Percentiles rank a stretch among this genome's conserved stretches.
phyloP scores from a whole-genome alignment of 1,140 invertebrate genomes.

The Drosophila watanabei region DNA sequence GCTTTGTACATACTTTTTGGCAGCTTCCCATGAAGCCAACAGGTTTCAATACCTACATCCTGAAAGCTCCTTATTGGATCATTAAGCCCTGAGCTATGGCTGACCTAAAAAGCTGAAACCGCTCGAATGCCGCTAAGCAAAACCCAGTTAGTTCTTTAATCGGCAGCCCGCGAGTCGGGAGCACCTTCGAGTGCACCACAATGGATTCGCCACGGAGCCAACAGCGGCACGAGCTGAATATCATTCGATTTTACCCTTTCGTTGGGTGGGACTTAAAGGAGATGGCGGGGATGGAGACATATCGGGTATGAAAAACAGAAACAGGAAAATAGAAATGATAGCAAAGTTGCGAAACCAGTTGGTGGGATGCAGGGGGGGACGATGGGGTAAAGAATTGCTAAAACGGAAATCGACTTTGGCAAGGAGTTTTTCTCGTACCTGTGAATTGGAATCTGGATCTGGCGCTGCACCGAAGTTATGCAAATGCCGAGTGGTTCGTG shows the following conservation, averaged over 20 bases:
- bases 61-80: conserved; percentile 26
- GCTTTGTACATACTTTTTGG: background rate
- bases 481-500: conserved; percentile 64
- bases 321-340: conserved; percentile 81
- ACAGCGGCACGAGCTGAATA: conserved; percentile 42
- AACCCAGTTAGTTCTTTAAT: conserved; percentile 30
- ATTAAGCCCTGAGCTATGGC: conserved; percentile 24
- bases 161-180: conserved; percentile 24
- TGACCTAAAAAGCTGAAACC: conserved; percentile 30
- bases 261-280: background rate
- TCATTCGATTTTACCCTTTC: conserved; percentile 44
- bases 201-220: conserved; percentile 41
- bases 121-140: conserved; percentile 24
- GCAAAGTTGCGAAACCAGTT: conserved; percentile 46
- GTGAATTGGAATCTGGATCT: conserved; percentile 46
- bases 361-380: background rate
- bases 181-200: conserved; percentile 40
- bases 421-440: conserved; percentile 74
- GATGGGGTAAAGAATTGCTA: conserved; percentile 4
- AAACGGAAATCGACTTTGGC: conserved; percentile 81
- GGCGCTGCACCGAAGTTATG: conserved; percentile 76
- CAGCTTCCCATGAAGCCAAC: conserved; percentile 8
- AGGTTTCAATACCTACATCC: conserved; percentile 22
- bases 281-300: conserved; percentile 19
- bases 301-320: conserved; percentile 59